These are phyloP conservation scores for Druon quercuslanigerum DNA, from an alignment of 1,140 invertebrate species.

Conservation along the genomic window DNA sequence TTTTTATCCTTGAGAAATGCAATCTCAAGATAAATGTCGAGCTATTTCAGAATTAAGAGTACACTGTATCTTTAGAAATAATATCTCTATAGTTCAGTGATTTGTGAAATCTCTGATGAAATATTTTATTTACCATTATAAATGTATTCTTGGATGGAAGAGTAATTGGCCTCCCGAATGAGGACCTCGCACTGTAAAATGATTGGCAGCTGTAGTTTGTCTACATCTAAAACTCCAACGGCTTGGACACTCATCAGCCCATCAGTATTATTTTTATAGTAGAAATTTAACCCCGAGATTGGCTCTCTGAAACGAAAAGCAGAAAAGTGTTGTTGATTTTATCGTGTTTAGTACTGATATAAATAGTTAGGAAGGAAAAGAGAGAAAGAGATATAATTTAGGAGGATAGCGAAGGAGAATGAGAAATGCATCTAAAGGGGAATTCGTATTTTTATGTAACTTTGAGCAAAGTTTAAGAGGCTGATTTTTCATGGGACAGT, in stretches of 20 bases:
- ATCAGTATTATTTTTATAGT: constrained; percentile 60
- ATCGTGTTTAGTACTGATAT: constrained; percentile 35
- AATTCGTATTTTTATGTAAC: constrained; percentile 57
- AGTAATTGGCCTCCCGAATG: constrained; percentile 80
- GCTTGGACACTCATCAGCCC: constrained; percentile 64
- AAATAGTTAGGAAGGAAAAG: not conserved
- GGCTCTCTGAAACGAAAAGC: constrained; percentile 50
- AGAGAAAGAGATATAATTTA: constrained; percentile 3
- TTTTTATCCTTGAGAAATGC: no score
- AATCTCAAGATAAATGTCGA: no score
- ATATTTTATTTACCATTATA: constrained; percentile 66
- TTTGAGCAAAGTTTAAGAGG: constrained; percentile 55
- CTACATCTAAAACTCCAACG: constrained; percentile 72
- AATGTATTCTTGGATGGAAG: constrained; percentile 78
- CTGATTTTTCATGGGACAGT: constrained; percentile 56
- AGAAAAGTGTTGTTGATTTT: constrained; percentile 17
- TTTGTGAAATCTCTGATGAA: not conserved
- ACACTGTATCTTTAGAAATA: no score
- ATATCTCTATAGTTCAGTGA: no score
- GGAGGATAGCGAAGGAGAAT: constrained; percentile 38
- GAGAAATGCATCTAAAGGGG: constrained; percentile 52
- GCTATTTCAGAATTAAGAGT: no score
- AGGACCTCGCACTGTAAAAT: constrained; percentile 80
- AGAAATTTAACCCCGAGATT: constrained; percentile 49
- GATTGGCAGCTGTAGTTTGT: constrained; percentile 77